Evolutionary conservation across 2,888 invertebrate genomes (phyloP).

Genomic region (Sphaerophoria rueppellii): DNA sequence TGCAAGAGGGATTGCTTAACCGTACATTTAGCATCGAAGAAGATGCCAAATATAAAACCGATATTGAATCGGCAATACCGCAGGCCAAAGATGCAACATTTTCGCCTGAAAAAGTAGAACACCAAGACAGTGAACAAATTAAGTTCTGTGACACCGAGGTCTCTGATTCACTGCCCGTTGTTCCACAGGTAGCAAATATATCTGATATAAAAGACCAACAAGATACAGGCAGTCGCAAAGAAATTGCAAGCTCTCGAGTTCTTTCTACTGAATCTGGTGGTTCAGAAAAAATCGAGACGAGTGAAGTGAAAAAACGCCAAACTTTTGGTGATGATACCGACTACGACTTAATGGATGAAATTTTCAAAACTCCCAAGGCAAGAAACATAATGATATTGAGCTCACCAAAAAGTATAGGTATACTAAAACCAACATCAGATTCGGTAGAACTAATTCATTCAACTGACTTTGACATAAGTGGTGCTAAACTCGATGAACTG

Average conservation of each 20-base stretch:
- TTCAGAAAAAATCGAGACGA: too few relatives aligned
- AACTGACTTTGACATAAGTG: conserved; percentile 77
- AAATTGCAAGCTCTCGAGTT: neutral
- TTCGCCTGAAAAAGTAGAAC: conserved; percentile 45
- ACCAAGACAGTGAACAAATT: neutral
- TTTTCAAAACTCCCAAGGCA: conserved; percentile 79
- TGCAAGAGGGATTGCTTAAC: conserved; percentile 1
- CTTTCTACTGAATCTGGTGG: too few relatives aligned
- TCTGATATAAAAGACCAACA: neutral
- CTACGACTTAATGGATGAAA: conserved; percentile 74
- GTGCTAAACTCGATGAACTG: conserved; percentile 77
- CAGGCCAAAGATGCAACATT: conserved; percentile 31
- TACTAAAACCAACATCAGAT: conserved; percentile 75
- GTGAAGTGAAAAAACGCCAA: neutral
- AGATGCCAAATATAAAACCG: neutral
- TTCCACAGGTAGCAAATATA: conserved; percentile 12
- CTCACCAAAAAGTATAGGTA: conserved; percentile 78
- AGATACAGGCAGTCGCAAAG: neutral
- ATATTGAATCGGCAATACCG: neutral
- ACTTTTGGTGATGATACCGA: neutral
- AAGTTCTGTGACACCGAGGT: too few relatives aligned
- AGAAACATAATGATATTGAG: conserved; percentile 79
- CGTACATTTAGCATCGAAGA: conserved; percentile 49
- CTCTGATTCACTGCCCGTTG: neutral
- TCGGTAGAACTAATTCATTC: conserved; percentile 75